Evolutionary conservation across 1,140 invertebrate genomes (phyloP).

Genomic region (Papilio dardanus): DNA sequence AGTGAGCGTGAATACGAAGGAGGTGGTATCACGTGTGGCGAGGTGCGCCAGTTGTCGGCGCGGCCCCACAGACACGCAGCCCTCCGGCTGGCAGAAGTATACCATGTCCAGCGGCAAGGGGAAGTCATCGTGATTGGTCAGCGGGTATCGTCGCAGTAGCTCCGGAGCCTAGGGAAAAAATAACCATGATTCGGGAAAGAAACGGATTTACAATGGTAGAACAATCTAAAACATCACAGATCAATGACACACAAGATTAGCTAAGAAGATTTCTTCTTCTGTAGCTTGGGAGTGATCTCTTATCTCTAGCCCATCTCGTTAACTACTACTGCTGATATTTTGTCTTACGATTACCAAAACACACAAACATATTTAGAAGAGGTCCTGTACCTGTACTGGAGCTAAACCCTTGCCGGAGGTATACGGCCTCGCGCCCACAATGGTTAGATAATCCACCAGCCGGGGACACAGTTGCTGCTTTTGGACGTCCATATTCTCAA

Average conservation of each 20-base stretch:
- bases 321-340: too few relatives aligned
- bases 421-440: conserved; percentile 93
- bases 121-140: conserved; percentile 99
- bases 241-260: too few relatives aligned
- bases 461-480: conserved; percentile 92
- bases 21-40: conserved; percentile 91
- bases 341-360: too few relatives aligned
- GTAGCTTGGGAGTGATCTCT: too few relatives aligned
- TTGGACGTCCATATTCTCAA: conserved; percentile 85
- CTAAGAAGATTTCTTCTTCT: too few relatives aligned
- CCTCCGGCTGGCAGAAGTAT: conserved; percentile 99
- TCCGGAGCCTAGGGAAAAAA: conserved; percentile 88
- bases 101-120: conserved; percentile 98
- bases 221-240: too few relatives aligned
- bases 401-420: conserved; percentile 86
- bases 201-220: too few relatives aligned
- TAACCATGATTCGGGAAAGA: conserved; percentile 23
- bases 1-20: conserved; percentile 99
- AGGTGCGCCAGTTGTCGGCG: conserved; percentile 87
- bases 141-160: conserved; percentile 96
- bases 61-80: conserved; percentile 95
- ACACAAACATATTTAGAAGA: too few relatives aligned
- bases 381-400: conserved; percentile 87
- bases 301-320: too few relatives aligned
- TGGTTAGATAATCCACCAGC: conserved; percentile 97